These are phyloP conservation scores for Ageneiosus marmoratus DNA, from an alignment of 2,113 vertebrate species.

Conservation along the genomic window DNA sequence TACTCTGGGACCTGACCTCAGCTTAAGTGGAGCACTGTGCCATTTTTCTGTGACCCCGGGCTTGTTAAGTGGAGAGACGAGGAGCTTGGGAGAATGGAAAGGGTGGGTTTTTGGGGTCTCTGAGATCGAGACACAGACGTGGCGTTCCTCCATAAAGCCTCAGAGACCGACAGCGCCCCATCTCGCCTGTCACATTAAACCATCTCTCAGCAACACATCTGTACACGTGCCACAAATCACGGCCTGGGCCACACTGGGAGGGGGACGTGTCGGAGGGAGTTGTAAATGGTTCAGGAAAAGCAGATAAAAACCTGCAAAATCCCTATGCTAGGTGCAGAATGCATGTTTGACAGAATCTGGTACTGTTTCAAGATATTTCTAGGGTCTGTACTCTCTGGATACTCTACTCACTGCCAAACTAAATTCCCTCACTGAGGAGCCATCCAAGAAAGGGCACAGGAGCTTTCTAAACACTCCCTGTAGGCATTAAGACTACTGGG, in stretches of 20 bases:
- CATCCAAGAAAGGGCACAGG: constrained; percentile 45
- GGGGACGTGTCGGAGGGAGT: constrained; percentile 19
- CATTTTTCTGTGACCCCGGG: constrained; percentile 72
- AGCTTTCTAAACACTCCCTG: constrained; percentile 34
- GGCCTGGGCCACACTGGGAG: constrained; percentile 25
- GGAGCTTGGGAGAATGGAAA: constrained; percentile 70
- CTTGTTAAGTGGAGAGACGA: constrained; percentile 82
- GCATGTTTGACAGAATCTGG: constrained; percentile 36
- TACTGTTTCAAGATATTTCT: constrained; percentile 43
- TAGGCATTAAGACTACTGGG: constrained; percentile 19
- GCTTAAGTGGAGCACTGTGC: constrained; percentile 69
- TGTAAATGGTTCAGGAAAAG: constrained; percentile 52
- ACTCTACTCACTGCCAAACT: constrained; percentile 39
- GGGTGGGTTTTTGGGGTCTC: constrained; percentile 36
- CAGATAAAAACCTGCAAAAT: constrained; percentile 47
- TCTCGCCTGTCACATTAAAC: constrained; percentile 55
- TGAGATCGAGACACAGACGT: constrained; percentile 44
- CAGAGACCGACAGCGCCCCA: constrained; percentile 48
- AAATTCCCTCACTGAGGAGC: constrained; percentile 38
- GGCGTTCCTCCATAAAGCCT: constrained; percentile 46
- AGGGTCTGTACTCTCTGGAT: constrained; percentile 42
- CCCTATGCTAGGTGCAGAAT: constrained; percentile 26
- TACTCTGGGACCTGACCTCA: constrained; percentile 87
- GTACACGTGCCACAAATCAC: constrained; percentile 57
- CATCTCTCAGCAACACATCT: constrained; percentile 54